phyloP scores from a whole-genome alignment of 37 sponge, comb jelly and placozoan genomes.

The Mnemiopsis leidyi region DNA sequence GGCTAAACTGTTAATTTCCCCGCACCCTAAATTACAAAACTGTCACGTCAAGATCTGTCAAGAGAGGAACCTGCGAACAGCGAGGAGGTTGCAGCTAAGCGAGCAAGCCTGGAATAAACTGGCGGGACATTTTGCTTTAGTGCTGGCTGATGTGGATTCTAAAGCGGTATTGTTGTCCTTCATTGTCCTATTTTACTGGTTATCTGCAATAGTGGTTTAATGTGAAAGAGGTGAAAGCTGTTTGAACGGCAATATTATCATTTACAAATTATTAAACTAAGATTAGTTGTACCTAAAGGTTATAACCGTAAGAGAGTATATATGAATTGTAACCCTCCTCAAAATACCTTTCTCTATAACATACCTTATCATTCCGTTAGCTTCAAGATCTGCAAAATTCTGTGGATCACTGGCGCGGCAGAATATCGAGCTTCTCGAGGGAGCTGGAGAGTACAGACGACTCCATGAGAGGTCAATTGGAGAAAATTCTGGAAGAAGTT shows the following conservation, averaged over 20 bases:
- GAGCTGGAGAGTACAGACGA: conserved; percentile 68
- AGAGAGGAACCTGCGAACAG: conserved; percentile 68
- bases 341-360: too few relatives aligned
- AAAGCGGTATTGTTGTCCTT: conserved; percentile 77
- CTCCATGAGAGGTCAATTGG: conserved; percentile 69
- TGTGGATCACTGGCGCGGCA: conserved; percentile 71
- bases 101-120: conserved; percentile 88
- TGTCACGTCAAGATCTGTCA: conserved; percentile 63
- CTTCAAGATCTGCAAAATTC: conserved; percentile 69
- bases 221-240: too few relatives aligned
- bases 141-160: conserved; percentile 78
- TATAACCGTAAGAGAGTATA: too few relatives aligned
- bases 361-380: too few relatives aligned
- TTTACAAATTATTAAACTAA: too few relatives aligned
- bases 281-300: too few relatives aligned
- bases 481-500: conserved; percentile 66
- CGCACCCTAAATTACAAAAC: neutral
- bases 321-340: too few relatives aligned
- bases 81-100: conserved; percentile 80
- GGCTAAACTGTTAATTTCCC: too few relatives aligned
- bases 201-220: too few relatives aligned
- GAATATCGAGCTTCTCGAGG: conserved; percentile 15
- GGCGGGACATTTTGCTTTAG: conserved; percentile 79
- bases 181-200: too few relatives aligned
- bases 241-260: too few relatives aligned